Evolutionary conservation across 2,888 invertebrate genomes (phyloP), one percentile per base, ranked within the genome.

Genomic region (Scotopteryx bipunctaria): DNA sequence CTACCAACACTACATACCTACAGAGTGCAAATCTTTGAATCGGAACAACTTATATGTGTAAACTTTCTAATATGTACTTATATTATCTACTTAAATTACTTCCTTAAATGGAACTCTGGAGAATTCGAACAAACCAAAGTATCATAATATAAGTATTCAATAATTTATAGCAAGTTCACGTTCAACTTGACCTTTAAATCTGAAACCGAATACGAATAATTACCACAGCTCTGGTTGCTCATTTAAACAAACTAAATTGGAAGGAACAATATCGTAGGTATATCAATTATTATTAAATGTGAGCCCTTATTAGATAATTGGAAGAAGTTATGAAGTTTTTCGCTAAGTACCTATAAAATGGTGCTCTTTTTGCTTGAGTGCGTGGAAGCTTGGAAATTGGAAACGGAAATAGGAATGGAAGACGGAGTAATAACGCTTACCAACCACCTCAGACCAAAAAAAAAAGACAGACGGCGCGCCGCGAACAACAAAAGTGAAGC

Each of bases 231-330:
- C 25, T 23, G 16, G 32, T 42, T 35, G 19, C 46, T 46, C 41
- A 46, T 52, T 46, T 46, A 37, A 36, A 31, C 46, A 25, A 52
- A 46, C 41, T 17, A 42, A 52, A 52, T 46, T 52, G 25, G 29
- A 6, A 37, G 31, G 19, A 37, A 46, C 36, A 42, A 42, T 21
- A 37, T 40, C 41, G 31, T 36, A 31, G 35, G 11, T 42, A 42
- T 11, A 14, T 41, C 36, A 41, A 52, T 52, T 46, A 45, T 17
- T 41, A 31, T 46, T 25, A 13, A 45, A 47, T 16, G n/a, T 33
- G 16, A 40, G 47, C 40, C 27, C 32, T 13, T 38, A 38, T 32
- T 38, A 38, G 5, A 23, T 31, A 16, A 32, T 15, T 25, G 14
- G 13, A 16, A 3, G 5, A 17, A 5, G 32, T 47, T 42, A 42